Percentiles rank a stretch among this genome's conserved stretches.
Evolutionary conservation across 2,797 vertebrate species (phyloP).

Genomic region (Pipistrellus nathusii): DNA sequence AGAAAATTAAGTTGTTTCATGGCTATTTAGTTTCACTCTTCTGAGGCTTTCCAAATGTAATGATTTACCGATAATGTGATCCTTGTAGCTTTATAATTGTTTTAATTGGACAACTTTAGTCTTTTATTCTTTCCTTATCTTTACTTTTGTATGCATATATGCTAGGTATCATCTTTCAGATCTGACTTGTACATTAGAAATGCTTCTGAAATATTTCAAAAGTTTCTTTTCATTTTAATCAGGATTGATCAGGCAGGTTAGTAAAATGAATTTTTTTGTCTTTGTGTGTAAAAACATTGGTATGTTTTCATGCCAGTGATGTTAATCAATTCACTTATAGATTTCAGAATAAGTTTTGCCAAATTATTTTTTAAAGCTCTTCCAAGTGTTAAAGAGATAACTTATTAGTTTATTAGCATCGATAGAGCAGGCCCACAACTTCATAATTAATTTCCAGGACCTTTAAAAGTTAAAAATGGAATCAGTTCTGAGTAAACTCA

Average conservation of each 20-base stretch:
- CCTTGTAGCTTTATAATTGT: slow-evolving; percentile 84
- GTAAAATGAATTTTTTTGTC: neutral
- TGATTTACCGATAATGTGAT: slow-evolving; percentile 84
- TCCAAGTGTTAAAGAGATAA: neutral
- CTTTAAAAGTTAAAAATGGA: slow-evolving; percentile 53
- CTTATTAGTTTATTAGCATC: neutral
- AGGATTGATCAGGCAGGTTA: slow-evolving; percentile 1
- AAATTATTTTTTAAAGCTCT: slow-evolving; percentile 11
- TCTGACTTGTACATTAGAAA: slow-evolving; percentile 54
- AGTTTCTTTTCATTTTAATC: slow-evolving; percentile 55
- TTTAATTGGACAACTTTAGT: slow-evolving; percentile 83
- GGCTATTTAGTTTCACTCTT: slow-evolving; percentile 84
- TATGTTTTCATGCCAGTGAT: slow-evolving; percentile 9
- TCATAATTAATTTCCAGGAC: slow-evolving; percentile 17
- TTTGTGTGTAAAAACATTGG: slow-evolving; percentile 24
- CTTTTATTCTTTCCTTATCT: slow-evolving; percentile 77
- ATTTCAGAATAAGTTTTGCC: neutral
- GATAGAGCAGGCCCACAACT: neutral
- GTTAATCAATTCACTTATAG: slow-evolving; percentile 25
- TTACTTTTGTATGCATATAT: slow-evolving; percentile 74
- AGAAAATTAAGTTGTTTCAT: slow-evolving; percentile 84
- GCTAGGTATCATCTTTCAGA: slow-evolving; percentile 63
- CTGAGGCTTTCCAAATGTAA: slow-evolving; percentile 83
- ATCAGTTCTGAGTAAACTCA: slow-evolving; percentile 23
- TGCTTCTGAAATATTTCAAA: slow-evolving; percentile 9